A percentile compares a stretch with the other conserved stretches of the same genome.
These are phyloP conservation scores for Cochlearius cochlearius DNA, from an alignment of 2,113 vertebrate species.

Conservation along the genomic window DNA sequence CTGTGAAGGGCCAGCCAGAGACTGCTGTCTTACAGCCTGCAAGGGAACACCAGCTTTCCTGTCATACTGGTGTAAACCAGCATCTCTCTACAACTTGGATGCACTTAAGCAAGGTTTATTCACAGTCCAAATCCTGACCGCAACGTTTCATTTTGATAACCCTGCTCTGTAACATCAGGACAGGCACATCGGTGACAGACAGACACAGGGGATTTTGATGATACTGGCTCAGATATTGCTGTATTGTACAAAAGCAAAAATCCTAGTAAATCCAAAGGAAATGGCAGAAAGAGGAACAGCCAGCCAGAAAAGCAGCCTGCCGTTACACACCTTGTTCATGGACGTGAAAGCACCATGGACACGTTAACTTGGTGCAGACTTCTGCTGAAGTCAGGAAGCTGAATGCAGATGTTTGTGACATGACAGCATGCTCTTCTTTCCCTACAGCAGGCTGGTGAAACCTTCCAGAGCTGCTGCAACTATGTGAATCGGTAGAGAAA, in stretches of 20 bases:
- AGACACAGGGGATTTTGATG: neutral
- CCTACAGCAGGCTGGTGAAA: neutral
- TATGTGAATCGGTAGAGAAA: neutral
- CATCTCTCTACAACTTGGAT: neutral
- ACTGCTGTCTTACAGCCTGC: neutral
- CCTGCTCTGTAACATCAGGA: neutral
- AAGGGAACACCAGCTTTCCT: accelerated
- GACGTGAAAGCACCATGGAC: neutral
- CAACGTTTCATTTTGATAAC: neutral
- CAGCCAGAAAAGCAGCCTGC: neutral
- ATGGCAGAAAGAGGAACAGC: neutral
- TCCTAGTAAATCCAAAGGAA: neutral
- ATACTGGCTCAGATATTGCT: neutral
- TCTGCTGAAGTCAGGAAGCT: neutral
- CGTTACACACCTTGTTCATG: neutral
- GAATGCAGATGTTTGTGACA: neutral
- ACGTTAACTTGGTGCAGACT: accelerated
- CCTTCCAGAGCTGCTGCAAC: neutral
- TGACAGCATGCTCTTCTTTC: neutral
- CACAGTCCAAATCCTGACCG: neutral
- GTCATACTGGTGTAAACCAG: neutral
- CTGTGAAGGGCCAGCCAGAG: neutral
- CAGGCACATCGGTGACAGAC: neutral
- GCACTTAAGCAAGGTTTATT: neutral
- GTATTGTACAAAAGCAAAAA: neutral